phyloP scores from a whole-genome alignment of 2,888 invertebrate genomes.

The Hyalella azteca region DNA sequence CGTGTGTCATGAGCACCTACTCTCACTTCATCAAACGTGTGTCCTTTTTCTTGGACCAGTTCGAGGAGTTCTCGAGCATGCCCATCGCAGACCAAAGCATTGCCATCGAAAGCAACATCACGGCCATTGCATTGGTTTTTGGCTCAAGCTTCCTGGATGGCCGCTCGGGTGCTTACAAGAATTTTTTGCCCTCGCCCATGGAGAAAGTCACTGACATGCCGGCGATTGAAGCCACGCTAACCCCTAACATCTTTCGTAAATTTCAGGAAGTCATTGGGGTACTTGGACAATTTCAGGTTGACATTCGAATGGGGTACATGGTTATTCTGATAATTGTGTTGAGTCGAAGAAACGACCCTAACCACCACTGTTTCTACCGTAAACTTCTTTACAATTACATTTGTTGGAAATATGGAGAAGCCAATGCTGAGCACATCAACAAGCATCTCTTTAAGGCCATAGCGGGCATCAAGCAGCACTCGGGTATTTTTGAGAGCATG shows the following conservation, averaged over 20 bases:
- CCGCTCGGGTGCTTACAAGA: conserved; percentile 50
- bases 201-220: conserved; percentile 51
- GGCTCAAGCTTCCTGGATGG: conserved; percentile 53
- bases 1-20: conserved; percentile 46
- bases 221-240: conserved; percentile 48
- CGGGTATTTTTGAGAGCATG: conserved; percentile 25
- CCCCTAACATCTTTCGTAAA: conserved; percentile 47
- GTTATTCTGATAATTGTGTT: conserved; percentile 50
- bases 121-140: conserved; percentile 54
- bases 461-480: neutral
- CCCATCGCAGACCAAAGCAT: conserved; percentile 36
- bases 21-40: conserved; percentile 46
- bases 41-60: conserved; percentile 48
- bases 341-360: conserved; percentile 22
- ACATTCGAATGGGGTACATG: conserved; percentile 54
- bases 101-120: conserved; percentile 50
- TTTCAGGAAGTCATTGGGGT: conserved; percentile 50
- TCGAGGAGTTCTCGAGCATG: conserved; percentile 46
- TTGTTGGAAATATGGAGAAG: conserved; percentile 51
- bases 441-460: conserved; percentile 4
- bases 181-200: conserved; percentile 42
- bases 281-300: conserved; percentile 49
- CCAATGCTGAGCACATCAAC: neutral
- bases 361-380: conserved; percentile 40
- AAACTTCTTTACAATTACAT: conserved; percentile 49